A percentile compares a stretch with the other conserved stretches of the same genome.
Conservation (phyloP, 2,113 vertebrate genomes). For the Dromiciops gliroides region DNA sequence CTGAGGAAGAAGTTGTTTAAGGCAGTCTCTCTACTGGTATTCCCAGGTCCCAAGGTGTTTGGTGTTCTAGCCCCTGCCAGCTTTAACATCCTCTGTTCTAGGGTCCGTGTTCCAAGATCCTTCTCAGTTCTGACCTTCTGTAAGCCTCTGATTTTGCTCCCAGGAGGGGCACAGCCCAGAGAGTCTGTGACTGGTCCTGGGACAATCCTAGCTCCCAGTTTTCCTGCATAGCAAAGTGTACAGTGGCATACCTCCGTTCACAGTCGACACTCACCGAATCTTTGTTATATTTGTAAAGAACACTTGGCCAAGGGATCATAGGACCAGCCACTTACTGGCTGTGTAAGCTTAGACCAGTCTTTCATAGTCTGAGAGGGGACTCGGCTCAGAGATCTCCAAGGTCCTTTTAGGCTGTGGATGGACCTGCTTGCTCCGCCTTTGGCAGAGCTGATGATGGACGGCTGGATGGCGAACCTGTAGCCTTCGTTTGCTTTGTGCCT, state of each 20-base stretch:
- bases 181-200: fast-evolving
- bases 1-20: neutral
- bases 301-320: neutral
- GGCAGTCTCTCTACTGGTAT: neutral
- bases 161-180: neutral
- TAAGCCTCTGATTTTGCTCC: no score
- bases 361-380: constrained; percentile 10
- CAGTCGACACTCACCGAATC: neutral
- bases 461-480: neutral
- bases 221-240: neutral
- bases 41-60: neutral
- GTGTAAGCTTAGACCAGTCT: constrained; percentile 24
- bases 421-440: constrained; percentile 6
- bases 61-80: no score
- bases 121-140: neutral
- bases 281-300: neutral
- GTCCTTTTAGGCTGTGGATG: constrained; percentile 12
- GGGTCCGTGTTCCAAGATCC: neutral
- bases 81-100: neutral
- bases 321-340: neutral
- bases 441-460: constrained; percentile 2
- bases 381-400: neutral
- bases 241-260: no score
- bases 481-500: neutral
- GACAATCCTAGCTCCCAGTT: neutral